Evolutionary conservation across 2,888 invertebrate species (phyloP).

Genomic region (Diloba caeruleocephala): DNA sequence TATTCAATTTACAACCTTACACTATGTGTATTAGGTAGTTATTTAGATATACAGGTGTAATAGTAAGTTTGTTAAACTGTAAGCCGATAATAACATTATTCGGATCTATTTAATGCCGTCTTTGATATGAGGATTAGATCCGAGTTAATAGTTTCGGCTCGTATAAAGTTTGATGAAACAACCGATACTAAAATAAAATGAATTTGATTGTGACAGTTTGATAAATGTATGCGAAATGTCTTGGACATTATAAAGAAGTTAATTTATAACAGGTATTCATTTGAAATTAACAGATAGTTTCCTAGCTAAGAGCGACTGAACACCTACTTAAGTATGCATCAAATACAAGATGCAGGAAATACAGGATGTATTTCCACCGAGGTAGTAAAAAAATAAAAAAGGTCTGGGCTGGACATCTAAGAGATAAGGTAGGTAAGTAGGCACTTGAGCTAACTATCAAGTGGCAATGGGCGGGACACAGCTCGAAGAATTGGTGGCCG

Average conservation of each 20-base stretch:
- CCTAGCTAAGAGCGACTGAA: background rate
- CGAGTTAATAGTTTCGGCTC: constrained; percentile 44
- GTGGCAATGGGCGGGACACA: no score
- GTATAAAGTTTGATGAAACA: constrained; percentile 40
- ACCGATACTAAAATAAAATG: constrained; percentile 29
- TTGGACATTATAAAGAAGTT: constrained; percentile 4
- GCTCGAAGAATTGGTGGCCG: no score
- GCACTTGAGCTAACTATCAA: no score
- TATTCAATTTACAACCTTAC: constrained; percentile 47
- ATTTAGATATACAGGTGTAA: background rate
- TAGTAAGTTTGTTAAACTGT: constrained; percentile 52
- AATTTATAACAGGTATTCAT: constrained; percentile 1
- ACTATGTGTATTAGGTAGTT: background rate
- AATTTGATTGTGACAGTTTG: constrained; percentile 34
- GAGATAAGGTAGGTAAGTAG: no score
- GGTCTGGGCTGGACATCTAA: no score
- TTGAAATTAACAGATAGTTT: constrained; percentile 7
- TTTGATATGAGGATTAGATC: constrained; percentile 62
- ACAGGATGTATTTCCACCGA: no score
- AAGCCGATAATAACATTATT: constrained; percentile 80
- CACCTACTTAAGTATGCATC: no score
- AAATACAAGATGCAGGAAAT: no score
- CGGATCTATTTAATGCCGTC: constrained; percentile 73
- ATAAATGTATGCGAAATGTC: constrained; percentile 39
- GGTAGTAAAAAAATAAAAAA: no score